Evolutionary conservation across 2,888 invertebrate species (phyloP), one percentile per base, ranked within the genome.

Genomic region (Drosophila tanythrix): DNA sequence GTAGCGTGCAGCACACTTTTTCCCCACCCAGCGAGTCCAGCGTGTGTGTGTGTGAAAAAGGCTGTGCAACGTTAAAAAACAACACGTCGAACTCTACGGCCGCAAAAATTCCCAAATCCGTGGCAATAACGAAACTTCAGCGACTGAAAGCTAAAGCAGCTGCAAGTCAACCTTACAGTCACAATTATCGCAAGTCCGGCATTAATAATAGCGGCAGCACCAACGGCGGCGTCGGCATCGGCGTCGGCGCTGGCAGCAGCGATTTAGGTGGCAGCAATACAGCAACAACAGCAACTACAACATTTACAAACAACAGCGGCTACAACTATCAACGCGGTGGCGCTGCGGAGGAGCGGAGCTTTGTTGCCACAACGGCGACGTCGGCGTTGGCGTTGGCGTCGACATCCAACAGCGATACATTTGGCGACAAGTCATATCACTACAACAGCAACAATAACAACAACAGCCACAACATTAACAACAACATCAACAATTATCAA

Each of bases 121-220:
- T 82, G 88, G 90, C 89, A 86, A 90, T 89, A 66, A 81, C 87
- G 65, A 91, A 89, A 82, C 90, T 92, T 79, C 91, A 92, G 82
- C 92, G 92, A 82, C 90, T 91, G 60, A 92, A 91, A 83, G 91
- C 92, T 81, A 91, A 91, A 84, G 91, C 92, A 80, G 84, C 92
- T 78, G 91, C 85, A 73, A 85, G 92, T 80, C 88, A 92, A 84
- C 79, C 87, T 62, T 82, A 85, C 88, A 85, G 83, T 75, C 74
- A 80, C 82, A 76, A 59, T 70, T 84, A 84, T 74, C 90, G 87
- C 13, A 90, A 90, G 70, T 80, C 90, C 62, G 74, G 74, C 70
- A 76, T 60, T 58, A 67, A 38, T 31, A 63, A 7, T 74, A 75
- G 51, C 57, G 65, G 43, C 50, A 55, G 67, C 65, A 71, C 64